Conservation (phyloP, 1,140 invertebrate genomes). For the Bemisia tabaci region DNA sequence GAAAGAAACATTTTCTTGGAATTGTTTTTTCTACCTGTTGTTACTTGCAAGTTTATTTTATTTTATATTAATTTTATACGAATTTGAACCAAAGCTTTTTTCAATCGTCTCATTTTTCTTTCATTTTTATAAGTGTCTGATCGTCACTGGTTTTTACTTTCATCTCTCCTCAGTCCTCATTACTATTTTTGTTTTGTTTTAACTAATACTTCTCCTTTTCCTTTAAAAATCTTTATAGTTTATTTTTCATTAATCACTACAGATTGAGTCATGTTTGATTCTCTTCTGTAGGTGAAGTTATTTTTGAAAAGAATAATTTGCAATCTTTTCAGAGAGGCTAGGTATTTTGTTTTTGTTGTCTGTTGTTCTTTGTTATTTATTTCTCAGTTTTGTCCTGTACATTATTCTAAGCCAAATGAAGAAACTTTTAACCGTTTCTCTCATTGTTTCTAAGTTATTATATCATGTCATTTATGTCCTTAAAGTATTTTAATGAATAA, state of each 20-base stretch:
- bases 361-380: neutral
- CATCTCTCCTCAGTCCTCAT: neutral
- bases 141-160: too few species aligned
- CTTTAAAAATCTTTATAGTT: neutral
- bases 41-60: neutral
- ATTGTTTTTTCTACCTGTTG: neutral
- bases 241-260: too few species aligned
- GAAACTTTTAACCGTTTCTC: neutral
- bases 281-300: neutral
- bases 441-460: too few species aligned
- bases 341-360: neutral
- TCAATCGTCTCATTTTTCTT: neutral
- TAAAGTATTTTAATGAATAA: neutral
- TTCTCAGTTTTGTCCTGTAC: neutral
- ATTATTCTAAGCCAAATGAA: neutral
- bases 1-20: neutral
- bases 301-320: neutral
- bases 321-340: neutral
- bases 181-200: neutral
- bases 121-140: neutral
- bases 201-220: neutral
- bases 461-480: neutral
- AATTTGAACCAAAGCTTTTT: neutral
- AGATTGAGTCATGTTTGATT: neutral
- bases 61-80: neutral